Conservation (phyloP, 2,113 vertebrate genomes). For the Charadrius vociferus region DNA sequence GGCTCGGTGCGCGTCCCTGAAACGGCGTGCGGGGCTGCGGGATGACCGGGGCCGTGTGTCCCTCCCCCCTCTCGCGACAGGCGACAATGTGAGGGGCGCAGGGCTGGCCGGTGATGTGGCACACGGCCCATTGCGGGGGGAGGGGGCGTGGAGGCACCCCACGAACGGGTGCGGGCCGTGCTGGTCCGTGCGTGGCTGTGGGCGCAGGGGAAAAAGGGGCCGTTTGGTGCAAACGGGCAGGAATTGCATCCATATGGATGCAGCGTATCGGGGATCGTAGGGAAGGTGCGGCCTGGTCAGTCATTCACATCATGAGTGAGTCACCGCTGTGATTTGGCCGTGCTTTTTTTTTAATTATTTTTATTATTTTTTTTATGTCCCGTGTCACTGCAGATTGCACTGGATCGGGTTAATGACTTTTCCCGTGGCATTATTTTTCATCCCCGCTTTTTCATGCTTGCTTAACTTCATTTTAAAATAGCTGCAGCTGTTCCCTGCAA, state of each 20-base stretch:
- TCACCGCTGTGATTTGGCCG: background rate
- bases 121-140: too few relatives aligned
- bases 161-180: too few relatives aligned
- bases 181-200: background rate
- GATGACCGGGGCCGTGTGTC: too few relatives aligned
- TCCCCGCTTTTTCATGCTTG: background rate
- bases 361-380: background rate
- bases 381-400: background rate
- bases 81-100: background rate
- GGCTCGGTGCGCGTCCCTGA: too few relatives aligned
- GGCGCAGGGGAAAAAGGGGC: background rate
- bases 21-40: background rate
- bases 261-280: background rate
- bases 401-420: background rate
- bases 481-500: background rate
- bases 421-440: background rate
- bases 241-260: background rate
- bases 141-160: too few relatives aligned
- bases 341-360: background rate
- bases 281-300: background rate
- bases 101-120: background rate
- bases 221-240: too few relatives aligned
- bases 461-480: constrained; percentile 33
- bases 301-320: background rate
- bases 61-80: too few relatives aligned